Conservation (phyloP, 1,140 invertebrate species). For the Trichogramma pretiosum region DNA sequence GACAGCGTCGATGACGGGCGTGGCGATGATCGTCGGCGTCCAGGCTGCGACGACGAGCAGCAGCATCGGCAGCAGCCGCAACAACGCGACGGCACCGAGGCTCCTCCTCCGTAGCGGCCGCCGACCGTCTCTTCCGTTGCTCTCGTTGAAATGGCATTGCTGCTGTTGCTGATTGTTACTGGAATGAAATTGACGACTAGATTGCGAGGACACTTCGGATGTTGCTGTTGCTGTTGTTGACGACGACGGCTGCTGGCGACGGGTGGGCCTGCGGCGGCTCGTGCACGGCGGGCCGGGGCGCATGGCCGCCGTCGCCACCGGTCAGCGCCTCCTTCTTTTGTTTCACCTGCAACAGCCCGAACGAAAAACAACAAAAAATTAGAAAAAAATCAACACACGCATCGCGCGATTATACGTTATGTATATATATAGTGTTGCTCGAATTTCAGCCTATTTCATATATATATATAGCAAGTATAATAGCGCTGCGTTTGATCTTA, state of each 20-base stretch:
- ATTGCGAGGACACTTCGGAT: not conserved
- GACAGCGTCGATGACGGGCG: constrained; percentile 20
- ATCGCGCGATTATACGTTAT: too few species aligned
- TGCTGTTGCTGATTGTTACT: constrained; percentile 1
- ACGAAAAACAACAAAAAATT: too few species aligned
- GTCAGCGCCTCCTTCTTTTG: constrained; percentile 53
- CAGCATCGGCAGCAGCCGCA: constrained; percentile 18
- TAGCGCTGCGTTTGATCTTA: too few species aligned
- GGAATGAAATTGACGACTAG: not conserved
- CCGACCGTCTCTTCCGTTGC: not conserved
- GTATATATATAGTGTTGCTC: too few species aligned
- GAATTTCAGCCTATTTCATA: too few species aligned
- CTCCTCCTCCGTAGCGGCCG: constrained; percentile 12
- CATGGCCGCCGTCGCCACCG: constrained; percentile 52
- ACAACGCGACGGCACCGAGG: constrained; percentile 14
- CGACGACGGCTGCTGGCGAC: constrained; percentile 38
- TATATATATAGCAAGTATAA: too few species aligned
- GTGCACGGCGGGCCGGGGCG: constrained; percentile 40
- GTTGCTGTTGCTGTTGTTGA: constrained; percentile 17
- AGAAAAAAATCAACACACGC: too few species aligned
- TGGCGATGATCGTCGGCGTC: constrained; percentile 23
- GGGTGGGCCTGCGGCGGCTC: constrained; percentile 43
- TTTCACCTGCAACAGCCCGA: too few species aligned
- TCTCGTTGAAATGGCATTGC: constrained; percentile 1
- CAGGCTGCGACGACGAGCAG: constrained; percentile 11